These are phyloP conservation scores for Physella acuta DNA, from an alignment of 1,140 invertebrate genomes.

Conservation along the genomic window DNA sequence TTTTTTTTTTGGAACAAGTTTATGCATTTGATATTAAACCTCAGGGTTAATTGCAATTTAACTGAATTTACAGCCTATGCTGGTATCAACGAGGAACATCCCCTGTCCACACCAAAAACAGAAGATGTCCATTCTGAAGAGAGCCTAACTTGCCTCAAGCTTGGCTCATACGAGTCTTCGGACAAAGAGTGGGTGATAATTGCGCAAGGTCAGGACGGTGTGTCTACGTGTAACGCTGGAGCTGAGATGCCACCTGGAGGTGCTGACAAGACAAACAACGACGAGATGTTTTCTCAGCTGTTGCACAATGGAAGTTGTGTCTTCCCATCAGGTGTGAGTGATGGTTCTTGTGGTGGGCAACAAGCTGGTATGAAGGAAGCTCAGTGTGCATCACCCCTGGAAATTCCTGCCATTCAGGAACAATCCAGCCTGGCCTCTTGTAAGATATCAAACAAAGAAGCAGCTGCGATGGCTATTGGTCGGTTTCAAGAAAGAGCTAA, in stretches of 20 bases:
- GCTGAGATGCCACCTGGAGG: not conserved
- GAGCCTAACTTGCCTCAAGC: slow-evolving; percentile 25
- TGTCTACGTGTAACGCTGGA: not conserved
- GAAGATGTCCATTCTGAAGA: slow-evolving; percentile 32
- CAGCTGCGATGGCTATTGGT: not conserved
- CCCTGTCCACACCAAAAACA: slow-evolving; percentile 30
- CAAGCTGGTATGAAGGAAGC: too few species aligned
- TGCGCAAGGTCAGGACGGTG: not conserved
- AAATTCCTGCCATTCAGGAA: too few species aligned
- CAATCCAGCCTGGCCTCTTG: too few species aligned
- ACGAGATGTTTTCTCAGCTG: slow-evolving; percentile 18
- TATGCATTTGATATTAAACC: too few species aligned
- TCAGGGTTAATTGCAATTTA: too few species aligned
- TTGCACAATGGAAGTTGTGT: slow-evolving; percentile 5
- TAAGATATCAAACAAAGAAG: too few species aligned
- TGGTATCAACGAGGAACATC: slow-evolving; percentile 45
- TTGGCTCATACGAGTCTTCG: slow-evolving; percentile 20
- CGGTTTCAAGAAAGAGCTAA: slow-evolving; percentile 3
- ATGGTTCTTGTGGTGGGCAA: too few species aligned
- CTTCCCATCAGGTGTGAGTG: not conserved
- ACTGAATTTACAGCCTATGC: slow-evolving; percentile 44
- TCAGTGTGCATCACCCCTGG: too few species aligned
- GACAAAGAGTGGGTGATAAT: slow-evolving; percentile 34
- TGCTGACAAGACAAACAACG: not conserved
- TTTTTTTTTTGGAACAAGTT: too few species aligned